Evolutionary conservation across 2,888 invertebrate species (phyloP).

Genomic region (Plebejus melissa): DNA sequence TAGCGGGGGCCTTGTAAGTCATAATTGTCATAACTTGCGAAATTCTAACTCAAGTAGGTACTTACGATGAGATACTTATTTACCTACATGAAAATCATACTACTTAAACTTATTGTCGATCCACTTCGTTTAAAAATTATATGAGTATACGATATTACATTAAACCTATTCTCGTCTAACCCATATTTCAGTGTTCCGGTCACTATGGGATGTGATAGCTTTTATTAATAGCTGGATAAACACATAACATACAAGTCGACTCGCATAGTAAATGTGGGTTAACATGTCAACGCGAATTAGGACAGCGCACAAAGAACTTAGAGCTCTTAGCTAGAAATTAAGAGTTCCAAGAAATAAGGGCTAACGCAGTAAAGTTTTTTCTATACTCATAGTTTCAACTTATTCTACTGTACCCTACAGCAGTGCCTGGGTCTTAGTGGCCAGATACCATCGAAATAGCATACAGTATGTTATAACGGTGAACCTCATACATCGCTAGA

Average conservation of each 20-base stretch:
- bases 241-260: neutral
- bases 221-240: neutral
- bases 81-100: no score
- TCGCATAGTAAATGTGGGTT: conserved; percentile 3
- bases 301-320: neutral
- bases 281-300: neutral
- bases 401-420: neutral
- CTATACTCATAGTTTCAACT: neutral
- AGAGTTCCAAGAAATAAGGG: neutral
- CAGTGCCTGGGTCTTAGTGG: neutral
- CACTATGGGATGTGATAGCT: neutral
- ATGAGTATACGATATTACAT: neutral
- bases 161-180: conserved; percentile 1
- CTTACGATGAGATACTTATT: no score
- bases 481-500: neutral
- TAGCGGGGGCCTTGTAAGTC: no score
- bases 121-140: neutral
- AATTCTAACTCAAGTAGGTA: no score
- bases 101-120: no score
- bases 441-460: neutral
- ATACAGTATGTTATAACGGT: neutral
- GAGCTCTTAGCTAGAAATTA: neutral
- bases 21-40: no score
- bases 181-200: conserved; percentile 7
- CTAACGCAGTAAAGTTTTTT: neutral